A percentile compares a stretch with the other conserved stretches of the same genome.
These are phyloP conservation scores for Xylophagus ater DNA, from an alignment of 2,888 invertebrate genomes.

Conservation along the genomic window DNA sequence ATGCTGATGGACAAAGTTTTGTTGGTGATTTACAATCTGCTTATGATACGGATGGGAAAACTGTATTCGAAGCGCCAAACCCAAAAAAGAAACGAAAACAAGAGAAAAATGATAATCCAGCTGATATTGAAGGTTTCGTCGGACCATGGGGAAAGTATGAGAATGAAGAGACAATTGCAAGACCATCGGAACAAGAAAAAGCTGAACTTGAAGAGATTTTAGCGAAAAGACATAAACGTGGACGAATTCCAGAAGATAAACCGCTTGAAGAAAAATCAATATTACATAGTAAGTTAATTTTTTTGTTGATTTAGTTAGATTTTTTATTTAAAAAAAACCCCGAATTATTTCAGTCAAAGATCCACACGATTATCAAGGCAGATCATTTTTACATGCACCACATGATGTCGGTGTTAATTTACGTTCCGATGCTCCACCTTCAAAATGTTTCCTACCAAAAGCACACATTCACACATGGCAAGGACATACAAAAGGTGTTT, in stretches of 20 bases:
- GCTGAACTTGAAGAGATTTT: constrained; percentile 89
- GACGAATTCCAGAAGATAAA: constrained; percentile 79
- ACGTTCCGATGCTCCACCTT: constrained; percentile 76
- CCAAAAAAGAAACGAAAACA: constrained; percentile 72
- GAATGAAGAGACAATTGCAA: constrained; percentile 78
- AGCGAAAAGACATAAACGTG: constrained; percentile 80
- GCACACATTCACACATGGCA: constrained; percentile 92
- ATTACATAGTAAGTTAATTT: constrained; percentile 62
- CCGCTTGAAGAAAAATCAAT: constrained; percentile 91
- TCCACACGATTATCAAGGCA: constrained; percentile 89
- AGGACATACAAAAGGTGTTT: constrained; percentile 94
- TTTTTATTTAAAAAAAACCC: too few species aligned
- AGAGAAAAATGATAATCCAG: constrained; percentile 76
- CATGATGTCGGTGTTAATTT: constrained; percentile 86
- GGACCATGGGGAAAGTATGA: constrained; percentile 96
- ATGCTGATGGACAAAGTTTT: constrained; percentile 39
- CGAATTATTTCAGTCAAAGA: constrained; percentile 65
- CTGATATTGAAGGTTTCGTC: constrained; percentile 87
- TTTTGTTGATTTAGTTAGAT: constrained; percentile 13
- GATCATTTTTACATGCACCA: constrained; percentile 88
- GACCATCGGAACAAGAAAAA: constrained; percentile 87
- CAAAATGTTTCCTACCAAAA: constrained; percentile 93
- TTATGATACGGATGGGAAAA: constrained; percentile 64
- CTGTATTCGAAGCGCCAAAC: constrained; percentile 82
- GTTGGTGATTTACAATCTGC: constrained; percentile 54